Percentiles rank a stretch among this genome's conserved stretches.
Evolutionary conservation across 2,888 invertebrate genomes (phyloP).

Genomic region (Athripsodes cinereus): DNA sequence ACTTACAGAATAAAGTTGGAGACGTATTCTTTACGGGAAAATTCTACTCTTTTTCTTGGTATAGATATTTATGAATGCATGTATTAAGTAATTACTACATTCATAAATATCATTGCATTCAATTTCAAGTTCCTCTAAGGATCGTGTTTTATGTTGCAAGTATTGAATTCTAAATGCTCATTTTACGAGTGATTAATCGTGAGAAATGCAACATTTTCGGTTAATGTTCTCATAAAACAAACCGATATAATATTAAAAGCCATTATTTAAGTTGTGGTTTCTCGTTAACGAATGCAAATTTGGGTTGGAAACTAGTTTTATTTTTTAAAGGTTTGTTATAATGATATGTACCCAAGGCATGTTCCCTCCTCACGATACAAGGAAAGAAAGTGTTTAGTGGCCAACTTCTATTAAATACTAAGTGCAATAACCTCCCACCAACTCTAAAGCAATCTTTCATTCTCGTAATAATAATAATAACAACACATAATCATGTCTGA

Average conservation of each 20-base stretch:
- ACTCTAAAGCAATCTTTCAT: neutral
- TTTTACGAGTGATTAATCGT: neutral
- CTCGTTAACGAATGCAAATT: slow-evolving; percentile 1
- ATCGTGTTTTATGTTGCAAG: too few relatives aligned
- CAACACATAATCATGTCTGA: neutral
- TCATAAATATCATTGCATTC: too few relatives aligned
- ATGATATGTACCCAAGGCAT: too few relatives aligned
- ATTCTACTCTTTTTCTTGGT: too few relatives aligned
- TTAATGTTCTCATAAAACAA: neutral
- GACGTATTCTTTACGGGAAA: too few relatives aligned
- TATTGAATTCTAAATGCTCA: too few relatives aligned
- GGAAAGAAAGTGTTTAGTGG: neutral
- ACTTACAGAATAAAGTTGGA: too few relatives aligned
- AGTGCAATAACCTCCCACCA: neutral
- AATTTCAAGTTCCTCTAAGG: too few relatives aligned
- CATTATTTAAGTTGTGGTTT: too few relatives aligned
- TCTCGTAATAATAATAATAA: neutral
- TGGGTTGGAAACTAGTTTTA: neutral
- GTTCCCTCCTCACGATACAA: neutral
- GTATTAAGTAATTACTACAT: too few relatives aligned
- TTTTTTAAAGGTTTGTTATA: neutral
- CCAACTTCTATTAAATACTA: neutral
- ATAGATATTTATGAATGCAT: too few relatives aligned
- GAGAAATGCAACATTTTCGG: neutral
- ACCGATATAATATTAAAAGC: neutral